Conservation (phyloP, 2,113 vertebrate species). For the Muntiacus reevesi region DNA sequence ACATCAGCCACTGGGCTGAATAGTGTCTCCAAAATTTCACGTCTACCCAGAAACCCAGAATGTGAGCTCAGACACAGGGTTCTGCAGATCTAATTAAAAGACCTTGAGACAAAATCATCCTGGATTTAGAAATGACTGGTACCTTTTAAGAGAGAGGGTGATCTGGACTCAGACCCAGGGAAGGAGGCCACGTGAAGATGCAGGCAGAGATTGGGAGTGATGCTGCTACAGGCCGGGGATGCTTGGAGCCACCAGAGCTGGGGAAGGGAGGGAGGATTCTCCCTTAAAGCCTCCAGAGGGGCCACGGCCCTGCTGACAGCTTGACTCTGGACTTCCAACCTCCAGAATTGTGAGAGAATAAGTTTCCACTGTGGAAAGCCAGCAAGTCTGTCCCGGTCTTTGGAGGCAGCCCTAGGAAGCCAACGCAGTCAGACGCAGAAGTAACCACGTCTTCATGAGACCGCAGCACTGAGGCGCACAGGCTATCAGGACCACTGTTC, state of each 20-base stretch:
- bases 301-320: neutral
- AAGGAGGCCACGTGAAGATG: neutral
- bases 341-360: neutral
- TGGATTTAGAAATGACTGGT: neutral
- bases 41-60: neutral
- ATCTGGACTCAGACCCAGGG: neutral
- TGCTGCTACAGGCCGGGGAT: neutral
- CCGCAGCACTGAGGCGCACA: accelerated
- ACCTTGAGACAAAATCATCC: neutral
- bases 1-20: neutral
- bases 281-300: neutral
- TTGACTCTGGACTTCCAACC: neutral
- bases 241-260: neutral
- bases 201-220: neutral
- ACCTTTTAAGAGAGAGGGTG: neutral
- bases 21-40: neutral
- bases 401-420: neutral
- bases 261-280: neutral
- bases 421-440: neutral
- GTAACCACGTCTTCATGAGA: neutral
- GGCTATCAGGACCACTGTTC: accelerated
- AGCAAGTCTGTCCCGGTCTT: accelerated
- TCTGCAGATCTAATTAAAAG: neutral
- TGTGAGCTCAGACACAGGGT: neutral
- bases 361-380: neutral